Evolutionary conservation across 2,113 vertebrate genomes (phyloP).

Genomic region (Cyprinodon tularosa): DNA sequence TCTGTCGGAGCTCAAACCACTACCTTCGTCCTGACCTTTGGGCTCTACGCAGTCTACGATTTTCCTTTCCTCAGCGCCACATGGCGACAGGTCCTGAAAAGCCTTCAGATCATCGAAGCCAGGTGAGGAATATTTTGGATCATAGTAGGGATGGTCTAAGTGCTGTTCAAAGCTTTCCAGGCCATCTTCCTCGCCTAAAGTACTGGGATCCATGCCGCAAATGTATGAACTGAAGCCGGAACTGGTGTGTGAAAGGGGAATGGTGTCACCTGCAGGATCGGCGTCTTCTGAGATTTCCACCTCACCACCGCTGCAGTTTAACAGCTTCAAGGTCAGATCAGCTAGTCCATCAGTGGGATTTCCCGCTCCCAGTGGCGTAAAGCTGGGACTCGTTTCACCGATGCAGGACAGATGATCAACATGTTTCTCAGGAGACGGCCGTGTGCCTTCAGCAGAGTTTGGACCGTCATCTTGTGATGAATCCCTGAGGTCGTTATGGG

Average conservation of each 20-base stretch:
- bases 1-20: conserved; percentile 12
- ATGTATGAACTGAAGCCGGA: not conserved
- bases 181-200: conserved; percentile 19
- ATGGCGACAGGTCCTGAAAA: not conserved
- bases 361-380: conserved; percentile 2
- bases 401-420: conserved; percentile 49
- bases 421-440: conserved; percentile 10
- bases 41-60: not conserved
- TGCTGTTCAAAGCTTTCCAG: not conserved
- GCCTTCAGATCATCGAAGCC: not conserved
- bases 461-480: conserved; percentile 17
- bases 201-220: conserved; percentile 17
- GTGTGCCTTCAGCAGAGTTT: conserved; percentile 8
- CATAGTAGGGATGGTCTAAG: conserved; percentile 57
- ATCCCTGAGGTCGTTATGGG: conserved; percentile 9
- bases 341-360: not conserved
- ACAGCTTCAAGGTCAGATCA: conserved; percentile 60
- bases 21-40: conserved; percentile 1
- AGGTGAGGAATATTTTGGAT: conserved; percentile 6
- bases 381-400: conserved; percentile 5
- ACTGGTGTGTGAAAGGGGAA: conserved; percentile 21
- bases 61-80: conserved; percentile 5
- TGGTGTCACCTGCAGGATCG: conserved; percentile 7
- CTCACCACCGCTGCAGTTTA: conserved; percentile 58
- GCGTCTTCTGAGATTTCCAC: conserved; percentile 40